Conservation (phyloP, 2,113 vertebrate genomes). For the Saimiri boliviensis region DNA sequence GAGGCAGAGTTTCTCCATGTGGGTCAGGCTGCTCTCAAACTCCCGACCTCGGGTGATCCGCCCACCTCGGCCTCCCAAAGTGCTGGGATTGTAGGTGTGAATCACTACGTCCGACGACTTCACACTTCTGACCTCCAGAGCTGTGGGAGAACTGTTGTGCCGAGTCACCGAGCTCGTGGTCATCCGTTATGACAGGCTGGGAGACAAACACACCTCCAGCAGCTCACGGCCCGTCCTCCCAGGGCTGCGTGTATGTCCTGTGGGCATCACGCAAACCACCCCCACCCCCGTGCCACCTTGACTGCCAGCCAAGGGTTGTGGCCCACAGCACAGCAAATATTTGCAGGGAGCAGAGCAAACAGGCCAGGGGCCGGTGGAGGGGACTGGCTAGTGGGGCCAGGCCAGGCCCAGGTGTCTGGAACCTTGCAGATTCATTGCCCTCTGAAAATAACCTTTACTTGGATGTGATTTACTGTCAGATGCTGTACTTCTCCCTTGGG, state of each 20-base stretch:
- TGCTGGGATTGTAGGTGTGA: too few species aligned
- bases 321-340: not conserved
- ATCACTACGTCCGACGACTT: not conserved
- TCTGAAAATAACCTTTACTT: not conserved
- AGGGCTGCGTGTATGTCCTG: not conserved
- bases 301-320: not conserved
- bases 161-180: not conserved
- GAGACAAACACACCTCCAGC: not conserved
- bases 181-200: not conserved
- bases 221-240: not conserved
- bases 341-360: not conserved
- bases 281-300: not conserved
- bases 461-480: too few species aligned
- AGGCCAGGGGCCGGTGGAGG: not conserved
- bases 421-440: not conserved
- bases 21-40: too few species aligned
- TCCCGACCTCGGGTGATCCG: too few species aligned
- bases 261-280: not conserved
- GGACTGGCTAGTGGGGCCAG: not conserved
- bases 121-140: not conserved
- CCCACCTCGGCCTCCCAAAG: too few species aligned
- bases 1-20: too few species aligned
- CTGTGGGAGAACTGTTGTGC: not conserved
- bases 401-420: not conserved
- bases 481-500: not conserved